A percentile compares a stretch with the other conserved stretches of the same genome.
phyloP scores from a whole-genome alignment of 2,797 vertebrate genomes.

The Heliangelus exortis region DNA sequence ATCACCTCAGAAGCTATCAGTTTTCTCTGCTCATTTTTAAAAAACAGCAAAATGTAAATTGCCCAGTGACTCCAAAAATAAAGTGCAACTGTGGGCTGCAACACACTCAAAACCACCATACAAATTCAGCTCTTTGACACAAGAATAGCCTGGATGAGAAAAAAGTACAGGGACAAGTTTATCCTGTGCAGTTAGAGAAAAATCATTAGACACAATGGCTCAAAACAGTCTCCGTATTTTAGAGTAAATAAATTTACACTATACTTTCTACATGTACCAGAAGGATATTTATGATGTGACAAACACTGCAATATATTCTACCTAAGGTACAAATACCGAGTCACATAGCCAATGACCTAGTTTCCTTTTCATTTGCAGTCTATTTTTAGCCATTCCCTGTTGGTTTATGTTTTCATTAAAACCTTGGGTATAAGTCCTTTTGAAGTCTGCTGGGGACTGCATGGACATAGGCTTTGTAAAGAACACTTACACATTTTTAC shows the following conservation, averaged over 20 bases:
- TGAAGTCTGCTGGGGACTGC: constrained; percentile 44
- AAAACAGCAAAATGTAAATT: background rate
- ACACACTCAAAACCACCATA: background rate
- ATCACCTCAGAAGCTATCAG: fast-evolving
- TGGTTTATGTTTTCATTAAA: constrained; percentile 76
- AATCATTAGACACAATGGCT: background rate
- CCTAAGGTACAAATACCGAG: constrained; percentile 17
- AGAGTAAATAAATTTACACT: background rate
- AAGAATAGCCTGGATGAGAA: constrained; percentile 18
- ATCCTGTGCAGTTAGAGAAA: background rate
- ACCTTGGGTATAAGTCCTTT: constrained; percentile 32
- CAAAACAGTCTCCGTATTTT: background rate
- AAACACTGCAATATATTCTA: background rate
- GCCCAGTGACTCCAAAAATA: background rate
- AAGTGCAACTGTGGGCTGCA: background rate
- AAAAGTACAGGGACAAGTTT: constrained; percentile 44
- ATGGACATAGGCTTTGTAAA: constrained; percentile 28
- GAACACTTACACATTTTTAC: background rate
- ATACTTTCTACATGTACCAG: constrained; percentile 1
- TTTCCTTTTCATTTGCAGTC: constrained; percentile 55
- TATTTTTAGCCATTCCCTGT: constrained; percentile 64
- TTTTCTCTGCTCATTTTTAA: background rate
- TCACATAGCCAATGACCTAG: constrained; percentile 37
- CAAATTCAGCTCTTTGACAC: background rate
- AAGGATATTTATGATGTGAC: background rate